Percentiles rank a stretch among this genome's conserved stretches.
Conservation (phyloP, 2,797 vertebrate species). For the Acanthurus lineatus region DNA sequence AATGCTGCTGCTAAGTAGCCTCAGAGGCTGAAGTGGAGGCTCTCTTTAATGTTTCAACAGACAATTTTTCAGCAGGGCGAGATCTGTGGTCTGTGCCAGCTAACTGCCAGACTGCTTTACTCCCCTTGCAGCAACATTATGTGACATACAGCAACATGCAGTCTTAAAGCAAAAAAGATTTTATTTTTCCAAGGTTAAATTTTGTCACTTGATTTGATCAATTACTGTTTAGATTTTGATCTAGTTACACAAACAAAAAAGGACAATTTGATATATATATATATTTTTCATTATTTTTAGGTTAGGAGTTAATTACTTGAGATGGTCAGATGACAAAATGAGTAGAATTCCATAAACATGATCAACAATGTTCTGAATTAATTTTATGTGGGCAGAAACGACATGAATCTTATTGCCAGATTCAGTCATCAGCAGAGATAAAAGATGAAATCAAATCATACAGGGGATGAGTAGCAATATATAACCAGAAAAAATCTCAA, state of each 20-base stretch:
- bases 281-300: not conserved
- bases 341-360: not conserved
- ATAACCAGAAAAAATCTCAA: too few relatives aligned
- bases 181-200: too few relatives aligned
- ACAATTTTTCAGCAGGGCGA: slow-evolving; percentile 12
- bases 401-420: not conserved
- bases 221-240: not conserved
- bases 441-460: too few relatives aligned
- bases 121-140: not conserved
- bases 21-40: slow-evolving; percentile 3
- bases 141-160: not conserved
- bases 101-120: slow-evolving; percentile 2
- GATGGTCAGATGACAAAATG: not conserved
- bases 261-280: not conserved
- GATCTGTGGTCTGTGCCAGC: not conserved
- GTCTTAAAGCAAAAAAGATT: not conserved
- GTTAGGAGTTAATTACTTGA: too few relatives aligned
- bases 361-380: not conserved
- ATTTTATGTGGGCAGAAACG: not conserved
- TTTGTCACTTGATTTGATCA: not conserved
- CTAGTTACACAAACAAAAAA: not conserved
- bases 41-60: slow-evolving; percentile 27
- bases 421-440: not conserved
- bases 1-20: slow-evolving; percentile 17
- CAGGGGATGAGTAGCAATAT: too few relatives aligned